Conservation (phyloP, 2,113 vertebrate species). For the Mus musculus region DNA sequence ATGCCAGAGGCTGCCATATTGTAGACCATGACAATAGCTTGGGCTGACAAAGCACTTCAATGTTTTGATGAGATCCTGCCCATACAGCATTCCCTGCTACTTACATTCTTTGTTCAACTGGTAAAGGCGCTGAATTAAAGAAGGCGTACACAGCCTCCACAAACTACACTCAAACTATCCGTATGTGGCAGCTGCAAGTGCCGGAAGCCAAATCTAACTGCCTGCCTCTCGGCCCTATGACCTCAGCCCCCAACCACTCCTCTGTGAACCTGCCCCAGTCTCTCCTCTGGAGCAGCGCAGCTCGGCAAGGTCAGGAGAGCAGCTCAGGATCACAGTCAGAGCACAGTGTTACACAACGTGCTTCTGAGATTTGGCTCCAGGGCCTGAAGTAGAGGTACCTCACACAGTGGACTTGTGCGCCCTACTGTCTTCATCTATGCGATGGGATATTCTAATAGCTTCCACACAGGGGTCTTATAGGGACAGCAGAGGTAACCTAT, state of each 20-base stretch:
- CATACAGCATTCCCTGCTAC: too few species aligned
- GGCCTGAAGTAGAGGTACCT: not conserved
- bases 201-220: not conserved
- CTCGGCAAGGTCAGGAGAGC: not conserved
- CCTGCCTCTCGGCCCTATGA: too few species aligned
- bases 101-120: not conserved
- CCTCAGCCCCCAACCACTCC: not conserved
- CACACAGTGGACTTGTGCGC: too few species aligned
- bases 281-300: fast-evolving
- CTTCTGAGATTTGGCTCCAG: not conserved
- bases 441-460: not conserved
- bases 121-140: not conserved
- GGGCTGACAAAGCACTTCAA: not conserved
- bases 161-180: not conserved
- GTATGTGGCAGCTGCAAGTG: fast-evolving
- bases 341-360: not conserved
- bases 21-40: not conserved
- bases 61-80: not conserved
- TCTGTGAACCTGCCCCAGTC: not conserved
- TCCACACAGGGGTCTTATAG: not conserved
- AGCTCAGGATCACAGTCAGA: not conserved
- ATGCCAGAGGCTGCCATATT: not conserved
- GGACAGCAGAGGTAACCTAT: not conserved
- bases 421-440: constrained; percentile 3
- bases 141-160: not conserved